Conservation (phyloP, 2,888 invertebrate species). For the Cosmia pyralina region DNA sequence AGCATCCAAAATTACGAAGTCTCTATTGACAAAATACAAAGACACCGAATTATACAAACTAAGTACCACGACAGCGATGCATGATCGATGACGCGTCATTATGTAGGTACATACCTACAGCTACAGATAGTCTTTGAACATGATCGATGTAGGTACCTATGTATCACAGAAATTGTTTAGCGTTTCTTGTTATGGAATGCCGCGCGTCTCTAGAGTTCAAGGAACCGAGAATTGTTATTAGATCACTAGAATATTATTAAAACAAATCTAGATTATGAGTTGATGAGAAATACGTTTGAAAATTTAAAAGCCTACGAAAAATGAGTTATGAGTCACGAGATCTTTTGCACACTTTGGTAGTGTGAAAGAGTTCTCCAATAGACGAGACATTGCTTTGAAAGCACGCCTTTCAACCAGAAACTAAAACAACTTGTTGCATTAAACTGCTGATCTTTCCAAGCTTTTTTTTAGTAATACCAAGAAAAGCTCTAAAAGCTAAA, state of each 20-base stretch:
- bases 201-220: conserved; percentile 16
- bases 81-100: conserved; percentile 35
- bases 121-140: conserved; percentile 23
- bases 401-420: not conserved
- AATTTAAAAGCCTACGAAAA: not conserved
- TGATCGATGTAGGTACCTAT: conserved; percentile 17
- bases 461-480: not conserved
- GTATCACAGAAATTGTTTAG: conserved; percentile 30
- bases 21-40: conserved; percentile 18
- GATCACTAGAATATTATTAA: not conserved
- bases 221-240: conserved; percentile 9
- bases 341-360: not conserved
- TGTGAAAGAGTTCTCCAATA: not conserved
- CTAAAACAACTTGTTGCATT: not conserved
- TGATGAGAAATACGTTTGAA: no score
- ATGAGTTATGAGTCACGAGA: not conserved
- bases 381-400: not conserved
- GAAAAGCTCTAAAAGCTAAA: not conserved
- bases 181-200: conserved; percentile 23
- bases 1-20: not conserved
- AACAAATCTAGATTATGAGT: not conserved
- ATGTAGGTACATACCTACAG: not conserved
- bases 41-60: conserved; percentile 13
- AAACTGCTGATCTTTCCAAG: not conserved
- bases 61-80: conserved; percentile 34